Evolutionary conservation across 2,113 vertebrate genomes (phyloP).

Genomic region (Psophia crepitans): DNA sequence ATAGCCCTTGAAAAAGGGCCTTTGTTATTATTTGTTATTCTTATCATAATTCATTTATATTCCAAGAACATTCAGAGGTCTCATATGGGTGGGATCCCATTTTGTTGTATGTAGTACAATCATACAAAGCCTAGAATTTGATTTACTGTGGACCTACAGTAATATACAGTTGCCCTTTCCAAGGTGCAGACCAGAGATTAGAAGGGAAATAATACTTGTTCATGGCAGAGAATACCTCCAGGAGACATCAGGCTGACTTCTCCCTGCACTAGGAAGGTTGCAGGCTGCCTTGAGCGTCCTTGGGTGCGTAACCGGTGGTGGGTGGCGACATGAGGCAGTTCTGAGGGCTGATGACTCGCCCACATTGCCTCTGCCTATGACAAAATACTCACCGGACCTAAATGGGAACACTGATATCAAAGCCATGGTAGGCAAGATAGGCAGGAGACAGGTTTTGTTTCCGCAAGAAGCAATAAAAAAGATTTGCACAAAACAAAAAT

Average conservation of each 20-base stretch:
- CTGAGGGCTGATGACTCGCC: not conserved
- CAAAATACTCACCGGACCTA: not conserved
- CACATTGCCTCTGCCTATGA: not conserved
- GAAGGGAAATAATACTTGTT: not conserved
- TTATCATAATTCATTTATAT: not conserved
- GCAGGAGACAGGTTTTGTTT: not conserved
- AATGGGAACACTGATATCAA: not conserved
- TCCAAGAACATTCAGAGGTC: not conserved
- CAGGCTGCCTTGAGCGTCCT: not conserved
- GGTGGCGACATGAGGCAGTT: not conserved
- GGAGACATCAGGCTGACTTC: not conserved
- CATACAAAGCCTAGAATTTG: not conserved
- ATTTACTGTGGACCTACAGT: not conserved
- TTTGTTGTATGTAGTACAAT: not conserved
- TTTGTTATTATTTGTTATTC: constrained; percentile 36
- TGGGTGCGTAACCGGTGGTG: not conserved
- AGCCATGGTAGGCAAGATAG: not conserved
- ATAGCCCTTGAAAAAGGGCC: not conserved
- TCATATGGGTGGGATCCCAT: not conserved
- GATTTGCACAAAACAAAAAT: not conserved
- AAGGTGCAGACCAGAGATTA: constrained; percentile 25
- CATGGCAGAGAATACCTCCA: not conserved
- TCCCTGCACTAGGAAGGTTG: not conserved
- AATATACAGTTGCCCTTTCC: not conserved
- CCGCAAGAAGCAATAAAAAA: not conserved